Evolutionary conservation across 2,797 vertebrate species (phyloP), one percentile per base, ranked within the genome.

Genomic region (Hylomyscus alleni): DNA sequence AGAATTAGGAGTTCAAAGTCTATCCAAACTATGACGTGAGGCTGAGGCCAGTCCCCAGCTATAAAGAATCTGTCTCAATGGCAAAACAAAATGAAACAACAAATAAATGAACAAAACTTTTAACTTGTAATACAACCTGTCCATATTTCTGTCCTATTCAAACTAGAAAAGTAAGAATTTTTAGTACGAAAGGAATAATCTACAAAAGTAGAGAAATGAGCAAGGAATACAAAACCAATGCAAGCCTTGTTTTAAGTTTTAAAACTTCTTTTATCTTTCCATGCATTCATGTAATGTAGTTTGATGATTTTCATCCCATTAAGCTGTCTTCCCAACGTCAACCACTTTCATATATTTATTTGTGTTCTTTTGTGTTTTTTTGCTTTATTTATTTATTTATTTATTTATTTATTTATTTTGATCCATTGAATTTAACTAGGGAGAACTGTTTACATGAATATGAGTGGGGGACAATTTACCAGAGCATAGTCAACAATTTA

Each of bases 171-270:
- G 7, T 11, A 44, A 84, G 56, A 56, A 29, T 50, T 78, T 26
- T 37, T 44, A 91, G 58, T 11, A 94, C 22, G 52, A 90, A 95
- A 62, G 89, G 78, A 62, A 89, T 82, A 22, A 60, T 52, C 15
- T 83, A 81, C 47, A 54, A 81, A 88, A 73, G n/a, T 17, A 88
- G n/a, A 86, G 73, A 91, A 69, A 62, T 73, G n/a, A 94, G 20
- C n/a, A 85, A 90, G 47, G 34, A 26, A 37, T 84, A 65, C 12
- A 67, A 90, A 90, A 78, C 56, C 67, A 73, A 12, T 9, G 14
- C 47, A 29, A 52, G 47, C 6, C 22, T 56, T 56, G 13, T 56
- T 72, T 54, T 40, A 56, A 72, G 47, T 29, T 87, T 87, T 54
- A 73, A 87, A 69, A 73, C 54, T 37, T 37, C 34, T 87, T 87